A percentile compares a stretch with the other conserved stretches of the same genome.
These are phyloP conservation scores for Cyphomyrmex costatus DNA, from an alignment of 1,140 invertebrate genomes.

Conservation along the genomic window DNA sequence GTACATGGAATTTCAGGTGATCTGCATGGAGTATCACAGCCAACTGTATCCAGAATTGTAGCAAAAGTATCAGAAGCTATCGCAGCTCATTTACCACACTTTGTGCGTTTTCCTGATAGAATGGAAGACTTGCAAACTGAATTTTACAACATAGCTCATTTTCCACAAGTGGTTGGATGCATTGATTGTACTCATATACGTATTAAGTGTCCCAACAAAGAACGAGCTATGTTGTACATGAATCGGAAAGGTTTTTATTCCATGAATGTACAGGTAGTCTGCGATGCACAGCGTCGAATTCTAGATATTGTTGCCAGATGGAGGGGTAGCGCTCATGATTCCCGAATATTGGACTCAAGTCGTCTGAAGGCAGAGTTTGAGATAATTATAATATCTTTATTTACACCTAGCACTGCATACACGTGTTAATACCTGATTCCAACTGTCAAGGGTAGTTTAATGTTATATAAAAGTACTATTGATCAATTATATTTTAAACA, in stretches of 20 bases:
- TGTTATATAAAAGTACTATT: too few relatives aligned
- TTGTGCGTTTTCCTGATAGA: background rate
- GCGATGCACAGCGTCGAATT: background rate
- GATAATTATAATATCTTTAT: background rate
- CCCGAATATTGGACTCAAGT: background rate
- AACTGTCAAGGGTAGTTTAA: too few relatives aligned
- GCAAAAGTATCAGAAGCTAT: background rate
- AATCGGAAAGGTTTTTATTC: conserved; percentile 1
- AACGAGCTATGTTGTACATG: background rate
- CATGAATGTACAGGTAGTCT: background rate
- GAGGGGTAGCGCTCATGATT: background rate
- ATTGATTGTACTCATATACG: conserved; percentile 3
- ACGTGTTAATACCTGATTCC: background rate
- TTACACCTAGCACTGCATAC: background rate
- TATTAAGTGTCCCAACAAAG: background rate
- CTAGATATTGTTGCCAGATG: conserved; percentile 10
- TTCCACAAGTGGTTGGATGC: background rate
- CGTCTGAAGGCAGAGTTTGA: background rate
- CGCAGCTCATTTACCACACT: background rate
- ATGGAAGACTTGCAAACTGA: background rate
- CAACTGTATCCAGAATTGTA: background rate
- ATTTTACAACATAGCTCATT: conserved; percentile 14
- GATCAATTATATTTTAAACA: too few relatives aligned
- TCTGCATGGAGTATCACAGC: conserved; percentile 8
- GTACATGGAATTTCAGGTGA: background rate